phyloP scores from a whole-genome alignment of 1,140 invertebrate species.

The Listronotus bonariensis region DNA sequence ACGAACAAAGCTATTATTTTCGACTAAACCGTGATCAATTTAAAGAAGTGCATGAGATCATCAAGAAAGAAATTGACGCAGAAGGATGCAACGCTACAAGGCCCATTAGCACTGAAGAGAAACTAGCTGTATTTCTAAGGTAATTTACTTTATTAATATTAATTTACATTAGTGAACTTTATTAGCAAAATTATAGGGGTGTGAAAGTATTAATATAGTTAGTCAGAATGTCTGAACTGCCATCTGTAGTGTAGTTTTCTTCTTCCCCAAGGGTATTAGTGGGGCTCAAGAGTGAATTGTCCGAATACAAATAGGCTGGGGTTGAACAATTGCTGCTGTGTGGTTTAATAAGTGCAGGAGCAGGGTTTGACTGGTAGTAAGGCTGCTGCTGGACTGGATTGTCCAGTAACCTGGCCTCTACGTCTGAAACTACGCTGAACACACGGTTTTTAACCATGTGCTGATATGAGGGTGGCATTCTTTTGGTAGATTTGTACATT shows the following conservation, averaged over 20 bases:
- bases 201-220: too few relatives aligned
- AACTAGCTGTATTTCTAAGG: too few relatives aligned
- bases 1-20: too few relatives aligned
- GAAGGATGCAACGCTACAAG: slow-evolving; percentile 20
- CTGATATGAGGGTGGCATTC: too few relatives aligned
- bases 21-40: slow-evolving; percentile 28
- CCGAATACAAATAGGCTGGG: slow-evolving; percentile 7
- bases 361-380: neutral
- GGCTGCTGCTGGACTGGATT: slow-evolving; percentile 5
- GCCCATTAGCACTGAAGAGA: too few relatives aligned
- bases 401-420: slow-evolving; percentile 12
- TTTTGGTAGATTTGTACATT: slow-evolving; percentile 1
- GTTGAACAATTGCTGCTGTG: neutral
- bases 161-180: too few relatives aligned
- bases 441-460: too few relatives aligned
- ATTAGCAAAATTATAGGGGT: neutral
- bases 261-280: too few relatives aligned
- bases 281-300: slow-evolving; percentile 2
- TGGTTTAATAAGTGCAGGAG: neutral
- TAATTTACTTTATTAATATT: too few relatives aligned
- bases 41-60: slow-evolving; percentile 22
- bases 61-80: slow-evolving; percentile 12
- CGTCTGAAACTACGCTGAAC: slow-evolving; percentile 21
- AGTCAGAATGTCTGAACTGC: too few relatives aligned
- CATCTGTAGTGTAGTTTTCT: too few relatives aligned